phyloP scores from a whole-genome alignment of 2,113 vertebrate genomes.

The Neogale vison region DNA sequence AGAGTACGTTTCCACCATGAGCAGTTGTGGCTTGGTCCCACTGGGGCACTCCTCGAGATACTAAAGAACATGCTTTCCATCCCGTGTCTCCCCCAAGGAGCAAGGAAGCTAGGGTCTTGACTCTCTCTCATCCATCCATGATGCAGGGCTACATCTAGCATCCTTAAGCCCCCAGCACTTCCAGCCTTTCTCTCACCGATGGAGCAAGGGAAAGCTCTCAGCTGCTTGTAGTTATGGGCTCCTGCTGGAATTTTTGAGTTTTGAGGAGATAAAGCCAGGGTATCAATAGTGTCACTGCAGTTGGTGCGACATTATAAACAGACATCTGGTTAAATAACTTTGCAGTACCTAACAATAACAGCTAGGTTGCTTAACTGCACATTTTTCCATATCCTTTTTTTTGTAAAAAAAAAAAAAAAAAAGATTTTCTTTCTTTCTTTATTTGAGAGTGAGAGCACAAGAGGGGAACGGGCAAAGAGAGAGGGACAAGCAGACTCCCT shows the following conservation, averaged over 20 bases:
- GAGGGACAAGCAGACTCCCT: background rate
- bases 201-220: background rate
- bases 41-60: background rate
- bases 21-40: background rate
- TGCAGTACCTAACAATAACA: background rate
- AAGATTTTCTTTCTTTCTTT: background rate
- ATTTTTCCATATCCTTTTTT: background rate
- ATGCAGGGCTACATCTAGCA: background rate
- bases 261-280: background rate
- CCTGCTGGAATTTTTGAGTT: background rate
- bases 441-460: background rate
- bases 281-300: background rate
- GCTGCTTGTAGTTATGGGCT: background rate
- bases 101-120: background rate
- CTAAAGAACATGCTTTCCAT: background rate
- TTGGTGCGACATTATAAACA: background rate
- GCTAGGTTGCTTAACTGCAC: background rate
- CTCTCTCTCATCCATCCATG: too few species aligned
- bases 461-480: background rate
- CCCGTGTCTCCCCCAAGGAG: background rate
- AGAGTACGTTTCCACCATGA: background rate
- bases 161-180: too few species aligned
- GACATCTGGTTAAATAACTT: background rate
- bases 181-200: background rate
- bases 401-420: background rate